phyloP scores from a whole-genome alignment of 2,888 invertebrate species.

The Hypolimnas misippus region DNA sequence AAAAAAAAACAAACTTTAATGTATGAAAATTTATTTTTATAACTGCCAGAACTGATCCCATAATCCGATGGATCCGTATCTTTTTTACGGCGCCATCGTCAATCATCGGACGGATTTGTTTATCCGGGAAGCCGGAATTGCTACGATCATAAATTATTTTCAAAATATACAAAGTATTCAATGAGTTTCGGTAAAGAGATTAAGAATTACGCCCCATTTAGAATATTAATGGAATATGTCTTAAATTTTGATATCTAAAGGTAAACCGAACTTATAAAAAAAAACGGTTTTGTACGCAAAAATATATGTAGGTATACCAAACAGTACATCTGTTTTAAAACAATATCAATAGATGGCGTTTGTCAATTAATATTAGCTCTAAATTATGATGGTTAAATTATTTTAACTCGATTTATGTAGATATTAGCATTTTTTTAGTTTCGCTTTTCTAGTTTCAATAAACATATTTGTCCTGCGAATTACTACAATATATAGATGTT shows the following conservation, averaged over 20 bases:
- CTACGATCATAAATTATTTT: constrained; percentile 11
- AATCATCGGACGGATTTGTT: constrained; percentile 24
- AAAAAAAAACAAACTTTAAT: constrained; percentile 5
- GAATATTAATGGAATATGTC: background rate
- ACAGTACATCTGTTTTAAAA: no score
- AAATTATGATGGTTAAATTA: no score
- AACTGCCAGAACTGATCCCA: background rate
- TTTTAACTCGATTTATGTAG: no score
- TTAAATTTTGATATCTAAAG: no score
- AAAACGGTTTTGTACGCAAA: background rate
- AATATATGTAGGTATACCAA: no score
- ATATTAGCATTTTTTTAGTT: no score
- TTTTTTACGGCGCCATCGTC: constrained; percentile 19
- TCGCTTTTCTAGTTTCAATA: no score
- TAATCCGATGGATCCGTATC: constrained; percentile 5
- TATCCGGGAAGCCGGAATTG: constrained; percentile 9
- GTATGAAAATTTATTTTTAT: background rate
- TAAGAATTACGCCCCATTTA: background rate
- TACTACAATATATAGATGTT: no score
- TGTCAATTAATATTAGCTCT: no score
- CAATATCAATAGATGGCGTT: no score
- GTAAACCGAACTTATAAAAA: no score
- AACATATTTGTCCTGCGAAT: no score
- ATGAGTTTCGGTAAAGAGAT: background rate
- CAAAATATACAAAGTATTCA: constrained; percentile 4